A percentile compares a stretch with the other conserved stretches of the same genome.
Evolutionary conservation across 2,113 vertebrate genomes (phyloP).

Genomic region (Cairina moschata): DNA sequence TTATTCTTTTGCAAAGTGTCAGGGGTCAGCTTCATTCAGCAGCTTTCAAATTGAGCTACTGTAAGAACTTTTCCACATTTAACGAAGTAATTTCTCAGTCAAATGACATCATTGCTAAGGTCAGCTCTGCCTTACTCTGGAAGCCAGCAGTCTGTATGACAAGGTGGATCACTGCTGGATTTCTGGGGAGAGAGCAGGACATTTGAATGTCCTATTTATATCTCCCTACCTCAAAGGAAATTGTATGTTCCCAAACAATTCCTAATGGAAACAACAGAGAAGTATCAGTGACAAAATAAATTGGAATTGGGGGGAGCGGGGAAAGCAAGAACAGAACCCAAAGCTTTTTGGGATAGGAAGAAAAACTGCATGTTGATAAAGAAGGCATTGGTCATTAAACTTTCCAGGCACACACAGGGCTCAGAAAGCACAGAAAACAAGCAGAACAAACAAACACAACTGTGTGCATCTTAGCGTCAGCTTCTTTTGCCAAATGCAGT

Average conservation of each 20-base stretch:
- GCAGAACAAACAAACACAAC: constrained; percentile 72
- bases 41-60: constrained; percentile 60
- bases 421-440: constrained; percentile 71
- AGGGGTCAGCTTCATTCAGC: constrained; percentile 61
- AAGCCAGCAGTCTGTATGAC: neutral
- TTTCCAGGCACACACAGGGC: constrained; percentile 68
- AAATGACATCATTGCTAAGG: neutral
- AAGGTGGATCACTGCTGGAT: neutral
- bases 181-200: neutral
- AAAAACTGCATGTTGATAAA: constrained; percentile 66
- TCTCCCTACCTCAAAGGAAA: constrained; percentile 10
- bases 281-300: neutral
- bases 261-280: neutral
- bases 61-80: constrained; percentile 32
- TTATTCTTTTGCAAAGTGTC: constrained; percentile 53
- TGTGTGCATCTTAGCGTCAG: constrained; percentile 68
- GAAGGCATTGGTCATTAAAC: constrained; percentile 51
- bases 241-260: neutral
- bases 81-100: constrained; percentile 36
- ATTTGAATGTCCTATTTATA: neutral
- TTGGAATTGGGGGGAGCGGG: neutral
- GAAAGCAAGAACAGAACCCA: constrained; percentile 59
- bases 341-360: constrained; percentile 54
- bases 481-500: constrained; percentile 74
- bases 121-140: neutral